These are phyloP conservation scores for Oppia nitens DNA, from an alignment of 1,140 invertebrate genomes.

Conservation along the genomic window DNA sequence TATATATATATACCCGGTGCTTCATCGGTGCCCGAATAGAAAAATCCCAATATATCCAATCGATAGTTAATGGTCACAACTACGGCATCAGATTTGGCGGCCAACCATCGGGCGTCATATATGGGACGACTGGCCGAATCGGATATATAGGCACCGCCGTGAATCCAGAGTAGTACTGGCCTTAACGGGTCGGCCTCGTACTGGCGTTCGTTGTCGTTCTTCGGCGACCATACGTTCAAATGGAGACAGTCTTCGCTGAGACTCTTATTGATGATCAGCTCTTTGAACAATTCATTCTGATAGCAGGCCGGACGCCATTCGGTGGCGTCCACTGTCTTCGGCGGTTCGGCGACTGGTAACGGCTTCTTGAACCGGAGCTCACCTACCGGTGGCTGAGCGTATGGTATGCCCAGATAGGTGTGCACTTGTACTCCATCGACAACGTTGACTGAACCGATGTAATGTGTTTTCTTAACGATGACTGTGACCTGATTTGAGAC, in stretches of 20 bases:
- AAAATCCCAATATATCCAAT: conserved; percentile 10
- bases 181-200: no score
- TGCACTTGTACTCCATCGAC: no score
- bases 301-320: background rate
- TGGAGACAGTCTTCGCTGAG: conserved; percentile 26
- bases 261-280: background rate
- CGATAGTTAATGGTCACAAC: conserved; percentile 39
- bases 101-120: conserved; percentile 55
- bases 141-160: conserved; percentile 17
- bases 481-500: no score
- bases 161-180: conserved; percentile 16
- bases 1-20: no score
- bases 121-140: conserved; percentile 6
- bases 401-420: no score
- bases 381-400: no score
- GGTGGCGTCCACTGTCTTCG: conserved; percentile 1
- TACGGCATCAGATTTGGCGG: conserved; percentile 45
- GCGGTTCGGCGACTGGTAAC: no score
- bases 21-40: no score
- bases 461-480: no score
- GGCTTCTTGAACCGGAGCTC: no score
- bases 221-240: conserved; percentile 28
- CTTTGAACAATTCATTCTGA: background rate
- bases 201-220: background rate
- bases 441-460: no score